Base-by-base conservation (phyloP, 2,888 invertebrate species). In the Glomeris marginata region DNA sequence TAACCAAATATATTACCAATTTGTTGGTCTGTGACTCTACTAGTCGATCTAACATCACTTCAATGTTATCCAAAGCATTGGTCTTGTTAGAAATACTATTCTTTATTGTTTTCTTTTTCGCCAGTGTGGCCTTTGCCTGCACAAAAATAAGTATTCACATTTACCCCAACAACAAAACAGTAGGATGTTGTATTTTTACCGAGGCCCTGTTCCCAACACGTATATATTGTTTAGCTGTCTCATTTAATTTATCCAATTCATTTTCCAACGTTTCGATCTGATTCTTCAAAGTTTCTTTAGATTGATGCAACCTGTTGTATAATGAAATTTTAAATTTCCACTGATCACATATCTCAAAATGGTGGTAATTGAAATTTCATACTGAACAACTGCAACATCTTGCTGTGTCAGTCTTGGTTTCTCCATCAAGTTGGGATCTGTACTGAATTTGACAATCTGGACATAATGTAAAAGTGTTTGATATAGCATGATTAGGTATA, bases 91-190 rank as follows among this genome's bases (percentile, higher is more conserved):
- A 28, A 11, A 53, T 41, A 15, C 40, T 33, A 4, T 37, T 43
- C 37, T 53, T 50, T 10, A 50, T 35, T 16, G 53, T 50, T 38
- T 56, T 52, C 21, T 55, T 53, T 40, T 51, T 52, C 21, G 52
- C 49, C 10, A 55, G 18, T 11, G 51, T 37, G n/a, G 50, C 21
- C 49, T 55, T 56, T 2, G 56, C 56, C 54, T 56, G 13, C 28
- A 28, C 8, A 28, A 28, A 5, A 42, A 42, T 20, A 18, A 20
- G 10, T 35, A 15, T 34, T 35, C 11, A 33, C 28, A 35, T 34
- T 45, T 18, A 45, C 6, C 13, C 15, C 35, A 35, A 35, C 15
- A n/a, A 34, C 35, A 11, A 16, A 45, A 16, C 35, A 15, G 35
- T 10, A 35, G 6, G 4, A 34, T 45, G 18, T 34, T 10, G 18